These are phyloP conservation scores for Ceratoteleas bidentatus DNA, from an alignment of 1,140 invertebrate genomes.

Conservation along the genomic window DNA sequence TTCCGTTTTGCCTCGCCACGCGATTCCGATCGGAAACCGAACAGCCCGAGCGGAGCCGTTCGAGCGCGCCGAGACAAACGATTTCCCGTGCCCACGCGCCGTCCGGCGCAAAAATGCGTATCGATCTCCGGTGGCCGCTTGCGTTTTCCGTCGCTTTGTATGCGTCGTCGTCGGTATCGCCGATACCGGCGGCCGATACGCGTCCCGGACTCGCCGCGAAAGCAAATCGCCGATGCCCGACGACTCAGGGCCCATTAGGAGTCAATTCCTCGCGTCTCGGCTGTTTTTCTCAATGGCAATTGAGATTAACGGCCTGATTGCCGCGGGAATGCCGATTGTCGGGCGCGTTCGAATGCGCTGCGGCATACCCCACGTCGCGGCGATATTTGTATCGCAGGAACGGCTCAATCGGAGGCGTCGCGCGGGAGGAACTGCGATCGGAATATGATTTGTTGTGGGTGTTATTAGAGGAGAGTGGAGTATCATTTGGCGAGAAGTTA, in stretches of 20 bases:
- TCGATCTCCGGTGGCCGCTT: constrained; percentile 27
- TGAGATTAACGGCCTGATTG: constrained; percentile 31
- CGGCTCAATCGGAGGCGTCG: neutral
- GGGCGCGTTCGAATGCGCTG: neutral
- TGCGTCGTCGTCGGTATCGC: too few species aligned
- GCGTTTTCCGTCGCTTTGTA: neutral
- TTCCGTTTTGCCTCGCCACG: too few species aligned
- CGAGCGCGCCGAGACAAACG: constrained; percentile 16
- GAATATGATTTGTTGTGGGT: too few species aligned
- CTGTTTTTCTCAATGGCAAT: constrained; percentile 33
- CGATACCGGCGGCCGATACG: constrained; percentile 36
- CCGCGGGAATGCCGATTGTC: constrained; percentile 12
- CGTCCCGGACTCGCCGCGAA: constrained; percentile 10
- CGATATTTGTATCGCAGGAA: neutral
- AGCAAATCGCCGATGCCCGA: constrained; percentile 25
- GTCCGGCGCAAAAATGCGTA: constrained; percentile 40
- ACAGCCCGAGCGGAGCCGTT: neutral
- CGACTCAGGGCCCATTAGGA: constrained; percentile 19
- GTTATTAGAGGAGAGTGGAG: too few species aligned
- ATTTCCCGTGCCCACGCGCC: constrained; percentile 37
- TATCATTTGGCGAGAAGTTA: too few species aligned
- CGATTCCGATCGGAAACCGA: too few species aligned
- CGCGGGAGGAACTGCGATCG: neutral
- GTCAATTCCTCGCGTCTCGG: constrained; percentile 27
- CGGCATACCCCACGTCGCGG: too few species aligned